Base-by-base conservation (phyloP, 1,140 invertebrate genomes). In the Diploscapter pachys region DNA sequence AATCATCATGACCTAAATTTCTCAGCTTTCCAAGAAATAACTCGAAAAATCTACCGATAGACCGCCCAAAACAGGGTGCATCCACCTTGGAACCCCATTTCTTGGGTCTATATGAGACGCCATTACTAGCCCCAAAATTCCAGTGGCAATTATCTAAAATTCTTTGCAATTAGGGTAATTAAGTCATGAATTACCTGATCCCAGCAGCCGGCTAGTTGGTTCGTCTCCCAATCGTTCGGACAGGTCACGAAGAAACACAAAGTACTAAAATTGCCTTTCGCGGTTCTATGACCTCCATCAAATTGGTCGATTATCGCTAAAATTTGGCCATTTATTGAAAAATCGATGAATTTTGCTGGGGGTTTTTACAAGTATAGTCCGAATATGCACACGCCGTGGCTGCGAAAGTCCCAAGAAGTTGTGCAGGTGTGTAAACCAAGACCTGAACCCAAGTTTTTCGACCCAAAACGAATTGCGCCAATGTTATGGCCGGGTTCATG, bases 211-310 rank as follows among this genome's bases (percentile, higher is more conserved):
- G 31, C 31, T 31, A 31, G 31, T 31, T 78, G 5, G 85, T 85
- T 51, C 83, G 87, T 13, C 74, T 67, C 8, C 86, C 81, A 9
- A 86, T 81, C 0, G 89, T 80, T 75, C 86, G 86, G 5, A 77
- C 66, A 55, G 84, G 82, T 4, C 89, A 90, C 80, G 88, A 90
- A 3, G 90, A 90, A 31, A 88, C 86, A 81, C 87, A 90, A 71
- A 90, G 89, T 50, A 88, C 88, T 4, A 89, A 89, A 4, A 89
- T 90, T 9, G 75, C 81, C 78, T 70, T 79, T 71, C n/a, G 51
- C 11, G 9, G 64, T 64, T 13, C 87, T 77, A 13, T 75, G 79
- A 4, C 87, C 88, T 48, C 84, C 85, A 76, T 89, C 89, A 78
- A 83, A 89, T 49, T 82, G 75, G 63, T 81, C 75, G 5, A 82